Evolutionary conservation across 2,113 vertebrate genomes (phyloP).

Genomic region (Eurypyga helias): DNA sequence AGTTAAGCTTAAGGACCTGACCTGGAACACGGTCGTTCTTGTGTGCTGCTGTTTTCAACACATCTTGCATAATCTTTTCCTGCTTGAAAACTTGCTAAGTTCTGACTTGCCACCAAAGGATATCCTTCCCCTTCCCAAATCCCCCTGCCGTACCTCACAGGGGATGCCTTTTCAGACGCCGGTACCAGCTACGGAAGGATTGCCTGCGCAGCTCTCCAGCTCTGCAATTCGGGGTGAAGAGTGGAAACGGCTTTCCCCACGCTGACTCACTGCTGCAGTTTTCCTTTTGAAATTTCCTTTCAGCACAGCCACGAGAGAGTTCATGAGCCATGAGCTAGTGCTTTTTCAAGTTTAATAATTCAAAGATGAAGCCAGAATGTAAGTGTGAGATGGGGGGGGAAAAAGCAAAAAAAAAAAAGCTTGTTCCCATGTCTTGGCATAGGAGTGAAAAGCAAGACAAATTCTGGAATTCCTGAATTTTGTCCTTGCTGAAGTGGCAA

Average conservation of each 20-base stretch:
- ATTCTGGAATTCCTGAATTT: background rate
- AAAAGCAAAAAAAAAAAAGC: background rate
- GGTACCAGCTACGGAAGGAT: background rate
- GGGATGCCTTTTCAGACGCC: background rate
- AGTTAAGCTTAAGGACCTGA: background rate
- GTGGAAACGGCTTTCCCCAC: background rate
- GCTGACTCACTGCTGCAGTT: constrained; percentile 11
- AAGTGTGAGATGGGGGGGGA: background rate
- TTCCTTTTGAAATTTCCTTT: background rate
- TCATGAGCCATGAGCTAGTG: background rate
- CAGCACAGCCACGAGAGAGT: background rate
- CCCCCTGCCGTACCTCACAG: background rate
- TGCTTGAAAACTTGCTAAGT: background rate
- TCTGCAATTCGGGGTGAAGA: background rate
- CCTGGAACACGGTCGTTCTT: background rate
- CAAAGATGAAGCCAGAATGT: background rate
- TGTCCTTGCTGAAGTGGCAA: background rate
- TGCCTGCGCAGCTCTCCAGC: rapidly evolving
- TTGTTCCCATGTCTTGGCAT: background rate
- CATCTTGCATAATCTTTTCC: background rate
- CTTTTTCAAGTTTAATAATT: background rate
- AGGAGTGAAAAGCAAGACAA: background rate
- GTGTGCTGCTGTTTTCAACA: background rate
- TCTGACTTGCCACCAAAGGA: background rate
- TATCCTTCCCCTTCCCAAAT: background rate